Percentiles rank a stretch among this genome's conserved stretches.
These are phyloP conservation scores for Trissolcus japonicus DNA, from an alignment of 2,888 invertebrate species.

Conservation along the genomic window DNA sequence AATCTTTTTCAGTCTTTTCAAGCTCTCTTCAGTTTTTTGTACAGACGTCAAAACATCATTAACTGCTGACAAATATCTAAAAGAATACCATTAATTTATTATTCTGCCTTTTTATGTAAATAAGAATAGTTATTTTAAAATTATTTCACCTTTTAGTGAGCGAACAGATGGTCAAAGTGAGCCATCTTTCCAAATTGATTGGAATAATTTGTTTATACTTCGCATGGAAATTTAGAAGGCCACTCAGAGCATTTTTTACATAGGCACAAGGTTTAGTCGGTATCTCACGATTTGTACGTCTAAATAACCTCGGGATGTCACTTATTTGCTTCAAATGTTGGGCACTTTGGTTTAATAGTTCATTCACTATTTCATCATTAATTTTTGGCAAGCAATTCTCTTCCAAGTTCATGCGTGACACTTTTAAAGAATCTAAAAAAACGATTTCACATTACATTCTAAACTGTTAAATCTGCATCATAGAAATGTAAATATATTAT, in stretches of 20 bases:
- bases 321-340: constrained; percentile 87
- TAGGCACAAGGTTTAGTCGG: constrained; percentile 90
- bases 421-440: constrained; percentile 61
- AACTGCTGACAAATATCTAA: constrained; percentile 84
- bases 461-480: neutral
- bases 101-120: constrained; percentile 12
- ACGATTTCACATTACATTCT: neutral
- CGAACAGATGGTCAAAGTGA: constrained; percentile 75
- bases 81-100: constrained; percentile 36
- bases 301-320: constrained; percentile 94
- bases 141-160: constrained; percentile 77
- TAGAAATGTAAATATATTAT: neutral
- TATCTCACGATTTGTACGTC: constrained; percentile 92
- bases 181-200: constrained; percentile 73
- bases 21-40: constrained; percentile 95
- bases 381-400: constrained; percentile 67
- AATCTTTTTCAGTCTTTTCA: constrained; percentile 91
- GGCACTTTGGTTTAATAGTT: constrained; percentile 77
- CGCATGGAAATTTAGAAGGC: constrained; percentile 80
- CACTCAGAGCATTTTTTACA: constrained; percentile 82
- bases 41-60: constrained; percentile 94
- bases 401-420: constrained; percentile 60
- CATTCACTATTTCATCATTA: constrained; percentile 73
- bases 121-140: neutral
- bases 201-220: constrained; percentile 76